A percentile compares a stretch with the other conserved stretches of the same genome.
phyloP scores from a whole-genome alignment of 2,888 invertebrate species.

The Piscicola geometra region DNA sequence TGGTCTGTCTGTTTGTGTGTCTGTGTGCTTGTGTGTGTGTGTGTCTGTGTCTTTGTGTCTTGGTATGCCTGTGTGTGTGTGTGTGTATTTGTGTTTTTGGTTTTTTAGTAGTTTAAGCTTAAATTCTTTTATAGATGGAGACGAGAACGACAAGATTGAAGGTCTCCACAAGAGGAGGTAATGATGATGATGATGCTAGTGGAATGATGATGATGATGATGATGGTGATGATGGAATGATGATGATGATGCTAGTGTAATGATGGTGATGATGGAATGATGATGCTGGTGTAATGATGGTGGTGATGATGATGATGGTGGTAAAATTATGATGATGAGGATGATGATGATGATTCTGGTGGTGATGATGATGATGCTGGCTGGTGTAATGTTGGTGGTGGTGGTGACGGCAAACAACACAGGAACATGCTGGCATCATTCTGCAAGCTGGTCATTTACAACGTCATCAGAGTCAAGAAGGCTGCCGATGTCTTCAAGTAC shows the following conservation, averaged over 20 bases:
- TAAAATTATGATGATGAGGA: too few relatives aligned
- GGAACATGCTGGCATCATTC: conserved; percentile 91
- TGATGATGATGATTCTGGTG: too few relatives aligned
- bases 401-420: too few relatives aligned
- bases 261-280: neutral
- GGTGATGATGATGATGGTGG: too few relatives aligned
- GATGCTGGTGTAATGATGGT: too few relatives aligned
- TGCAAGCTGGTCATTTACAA: conserved; percentile 97
- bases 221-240: too few relatives aligned
- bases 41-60: neutral
- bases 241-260: neutral
- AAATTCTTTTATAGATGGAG: conserved; percentile 61
- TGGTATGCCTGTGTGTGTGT: neutral
- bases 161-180: conserved; percentile 81
- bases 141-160: conserved; percentile 90
- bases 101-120: neutral
- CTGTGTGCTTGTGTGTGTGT: neutral
- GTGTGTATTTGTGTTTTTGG: neutral
- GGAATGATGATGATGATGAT: too few relatives aligned
- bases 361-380: too few relatives aligned
- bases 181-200: neutral
- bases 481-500: conserved; percentile 90
- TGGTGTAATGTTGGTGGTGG: too few relatives aligned
- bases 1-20: conserved; percentile 59
- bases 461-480: conserved; percentile 80